Base-by-base conservation (phyloP, 1,140 invertebrate genomes). In the Apis cerana region DNA sequence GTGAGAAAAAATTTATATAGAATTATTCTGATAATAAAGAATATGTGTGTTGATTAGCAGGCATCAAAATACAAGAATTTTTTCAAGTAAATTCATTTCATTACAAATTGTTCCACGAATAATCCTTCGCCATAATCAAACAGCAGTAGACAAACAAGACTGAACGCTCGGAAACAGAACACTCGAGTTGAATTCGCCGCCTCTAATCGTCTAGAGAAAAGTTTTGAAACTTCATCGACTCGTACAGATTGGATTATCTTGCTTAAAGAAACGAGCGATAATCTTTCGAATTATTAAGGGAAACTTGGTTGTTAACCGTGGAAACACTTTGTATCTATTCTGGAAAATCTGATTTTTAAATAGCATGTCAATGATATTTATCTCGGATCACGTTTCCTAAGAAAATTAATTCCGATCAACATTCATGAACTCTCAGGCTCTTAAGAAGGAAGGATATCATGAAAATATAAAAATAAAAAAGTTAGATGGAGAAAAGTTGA, bases 391-490 rank as follows among this genome's bases (percentile, higher is more conserved):
- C 10, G 23, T 56, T 23, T 9, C 13, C 43, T 27, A 19, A n/a
- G 9, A 80, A 64, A 65, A 75, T 74, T 75, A 76, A 21, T 74
- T 52, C 23, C n/a, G 48, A n/a, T 19, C 17, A 71, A 61, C 61
- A 70, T 61, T 79, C 23, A 10, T 5, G 9, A n/a, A 48, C 19
- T 17, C 27, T 19, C 59, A 2, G 23, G n/a, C 33, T 21, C 43
- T 9, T 23, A 21, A 3, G 4, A 78, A 10, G 52, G 9, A 59
- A 43, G 33, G 43, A 59, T 69, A 69, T 59, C 52, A 27, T 1
- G 27, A 17, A n/a, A 62, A 50, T 27, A 54, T 54, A 64, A 64
- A 71, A 27, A 9, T 52, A 54, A 4, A 33, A 23, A 52, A 62
- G 9, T 13, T 10, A 13, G 8, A 7, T 13, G 61, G n/a, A n/a